A percentile compares a stretch with the other conserved stretches of the same genome.
Conservation (phyloP, 2,113 vertebrate genomes). For the Onychostoma macrolepis region DNA sequence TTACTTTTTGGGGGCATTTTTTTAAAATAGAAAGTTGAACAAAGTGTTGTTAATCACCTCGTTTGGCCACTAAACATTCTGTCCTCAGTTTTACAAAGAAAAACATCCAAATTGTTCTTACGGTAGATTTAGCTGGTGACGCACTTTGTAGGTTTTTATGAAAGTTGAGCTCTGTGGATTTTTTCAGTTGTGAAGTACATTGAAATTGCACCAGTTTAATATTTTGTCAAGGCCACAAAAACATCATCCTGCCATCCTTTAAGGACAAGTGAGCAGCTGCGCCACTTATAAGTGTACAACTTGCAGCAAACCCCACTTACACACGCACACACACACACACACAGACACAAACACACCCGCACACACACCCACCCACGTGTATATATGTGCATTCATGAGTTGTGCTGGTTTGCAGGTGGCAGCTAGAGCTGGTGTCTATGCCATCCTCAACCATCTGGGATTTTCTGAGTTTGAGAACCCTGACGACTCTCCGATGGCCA, state of each 20-base stretch:
- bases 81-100: not conserved
- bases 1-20: not conserved
- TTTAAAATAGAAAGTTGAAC: not conserved
- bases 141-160: not conserved
- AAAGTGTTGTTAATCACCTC: no score
- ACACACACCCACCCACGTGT: not conserved
- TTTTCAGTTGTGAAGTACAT: not conserved
- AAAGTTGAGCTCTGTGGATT: not conserved
- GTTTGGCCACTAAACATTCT: not conserved
- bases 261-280: not conserved
- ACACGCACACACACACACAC: not conserved
- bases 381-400: not conserved
- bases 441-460: constrained; percentile 81
- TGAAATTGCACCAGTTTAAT: not conserved
- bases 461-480: constrained; percentile 81
- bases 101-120: not conserved
- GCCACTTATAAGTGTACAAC: not conserved
- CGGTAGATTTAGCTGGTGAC: not conserved
- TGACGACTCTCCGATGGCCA: constrained; percentile 69
- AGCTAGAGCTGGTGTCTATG: constrained; percentile 79
- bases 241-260: not conserved
- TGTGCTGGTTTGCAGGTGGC: constrained; percentile 75
- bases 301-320: not conserved
- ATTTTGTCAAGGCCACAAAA: not conserved
- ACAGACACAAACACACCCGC: no score